These are phyloP conservation scores for Nineta flava DNA, from an alignment of 2,888 invertebrate species.

Conservation along the genomic window DNA sequence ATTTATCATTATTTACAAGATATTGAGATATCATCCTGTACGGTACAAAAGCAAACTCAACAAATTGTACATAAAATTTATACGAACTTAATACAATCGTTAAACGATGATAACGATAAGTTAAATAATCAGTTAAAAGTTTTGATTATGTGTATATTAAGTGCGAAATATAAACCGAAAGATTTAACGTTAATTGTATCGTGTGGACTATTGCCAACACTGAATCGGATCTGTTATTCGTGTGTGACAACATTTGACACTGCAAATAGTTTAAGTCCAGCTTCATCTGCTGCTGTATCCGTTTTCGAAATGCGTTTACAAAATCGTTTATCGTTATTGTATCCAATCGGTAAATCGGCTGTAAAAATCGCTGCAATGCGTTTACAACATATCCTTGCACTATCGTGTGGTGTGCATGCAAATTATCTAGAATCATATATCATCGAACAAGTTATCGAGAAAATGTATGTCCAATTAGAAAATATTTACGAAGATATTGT, in stretches of 20 bases:
- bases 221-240: conserved; percentile 21
- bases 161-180: conserved; percentile 34
- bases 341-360: too few species aligned
- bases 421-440: conserved; percentile 30
- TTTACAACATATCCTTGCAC: conserved; percentile 35
- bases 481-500: conserved; percentile 14
- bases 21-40: conserved; percentile 31
- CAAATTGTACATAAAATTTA: conserved; percentile 36
- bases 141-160: conserved; percentile 36
- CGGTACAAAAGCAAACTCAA: conserved; percentile 34
- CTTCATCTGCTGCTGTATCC: conserved; percentile 23
- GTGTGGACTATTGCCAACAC: conserved; percentile 32
- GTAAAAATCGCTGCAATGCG: conserved; percentile 27
- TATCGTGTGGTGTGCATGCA: conserved; percentile 36
- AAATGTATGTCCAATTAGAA: conserved; percentile 32
- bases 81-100: conserved; percentile 30
- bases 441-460: conserved; percentile 33
- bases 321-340: too few species aligned
- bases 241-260: conserved; percentile 11
- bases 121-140: conserved; percentile 29
- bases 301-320: too few species aligned
- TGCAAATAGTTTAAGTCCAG: conserved; percentile 8
- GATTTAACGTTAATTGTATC: conserved; percentile 40
- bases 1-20: conserved; percentile 39
- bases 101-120: conserved; percentile 21